Conservation (phyloP, 2,888 invertebrate genomes). For the Apodemia mormo region DNA sequence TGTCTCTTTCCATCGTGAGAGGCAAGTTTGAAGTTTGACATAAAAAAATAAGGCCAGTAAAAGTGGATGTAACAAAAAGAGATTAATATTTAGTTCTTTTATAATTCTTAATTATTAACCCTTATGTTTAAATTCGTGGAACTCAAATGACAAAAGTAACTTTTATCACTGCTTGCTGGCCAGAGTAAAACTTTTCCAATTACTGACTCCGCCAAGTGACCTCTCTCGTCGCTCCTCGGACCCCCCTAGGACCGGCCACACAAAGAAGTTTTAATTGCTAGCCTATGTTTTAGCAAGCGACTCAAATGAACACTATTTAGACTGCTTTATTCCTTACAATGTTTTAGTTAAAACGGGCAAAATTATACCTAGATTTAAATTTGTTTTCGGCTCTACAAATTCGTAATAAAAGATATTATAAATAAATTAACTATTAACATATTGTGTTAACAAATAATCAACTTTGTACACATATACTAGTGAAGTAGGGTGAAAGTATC, state of each 20-base stretch:
- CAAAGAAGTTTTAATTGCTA: constrained; percentile 80
- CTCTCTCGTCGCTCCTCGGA: constrained; percentile 41
- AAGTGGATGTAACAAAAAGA: no score
- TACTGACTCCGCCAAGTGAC: constrained; percentile 73
- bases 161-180: constrained; percentile 57
- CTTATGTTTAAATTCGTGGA: constrained; percentile 4
- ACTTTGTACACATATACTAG: no score
- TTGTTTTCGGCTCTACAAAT: neutral
- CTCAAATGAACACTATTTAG: constrained; percentile 65
- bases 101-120: constrained; percentile 32
- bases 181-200: constrained; percentile 66
- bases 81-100: constrained; percentile 20
- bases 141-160: constrained; percentile 61
- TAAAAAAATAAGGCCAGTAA: no score
- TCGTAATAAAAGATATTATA: neutral
- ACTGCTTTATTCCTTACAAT: constrained; percentile 46
- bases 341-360: constrained; percentile 29
- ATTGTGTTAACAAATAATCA: no score
- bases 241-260: constrained; percentile 52
- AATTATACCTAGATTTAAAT: neutral
- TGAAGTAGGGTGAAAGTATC: no score
- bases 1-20: no score
- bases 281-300: constrained; percentile 69
- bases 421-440: no score
- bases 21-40: no score